phyloP scores from a whole-genome alignment of 2,113 vertebrate species.

The Sakesphorus luctuosus region DNA sequence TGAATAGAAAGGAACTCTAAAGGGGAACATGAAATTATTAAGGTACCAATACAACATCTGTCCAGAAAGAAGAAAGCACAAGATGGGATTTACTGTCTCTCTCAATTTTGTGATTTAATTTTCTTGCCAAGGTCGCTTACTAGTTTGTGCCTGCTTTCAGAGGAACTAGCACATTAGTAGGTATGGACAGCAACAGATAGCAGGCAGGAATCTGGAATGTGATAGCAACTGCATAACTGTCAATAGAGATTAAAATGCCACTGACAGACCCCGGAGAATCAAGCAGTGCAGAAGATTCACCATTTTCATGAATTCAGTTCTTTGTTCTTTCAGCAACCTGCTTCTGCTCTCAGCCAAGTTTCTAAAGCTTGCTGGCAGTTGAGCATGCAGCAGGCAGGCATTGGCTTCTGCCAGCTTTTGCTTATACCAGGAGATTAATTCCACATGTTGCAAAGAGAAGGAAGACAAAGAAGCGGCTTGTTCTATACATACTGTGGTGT shows the following conservation, averaged over 20 bases:
- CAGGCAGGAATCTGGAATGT: neutral
- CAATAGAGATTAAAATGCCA: neutral
- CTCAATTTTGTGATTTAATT: fast-evolving
- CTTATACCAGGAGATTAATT: neutral
- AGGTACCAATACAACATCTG: neutral
- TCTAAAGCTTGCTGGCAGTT: neutral
- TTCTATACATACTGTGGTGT: neutral
- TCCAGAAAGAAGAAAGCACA: neutral
- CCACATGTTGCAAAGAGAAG: neutral
- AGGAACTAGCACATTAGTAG: neutral
- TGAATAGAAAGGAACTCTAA: neutral
- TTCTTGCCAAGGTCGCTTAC: neutral
- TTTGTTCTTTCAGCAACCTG: neutral
- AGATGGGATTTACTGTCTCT: neutral
- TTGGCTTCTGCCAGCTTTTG: neutral
- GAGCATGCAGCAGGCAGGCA: neutral
- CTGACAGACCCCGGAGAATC: neutral
- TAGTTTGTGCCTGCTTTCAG: neutral
- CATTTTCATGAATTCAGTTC: neutral
- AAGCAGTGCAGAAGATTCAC: neutral
- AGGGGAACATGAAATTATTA: neutral
- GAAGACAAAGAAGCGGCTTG: neutral
- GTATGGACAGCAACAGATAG: neutral
- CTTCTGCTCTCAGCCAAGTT: neutral
- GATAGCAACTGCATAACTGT: neutral